These are phyloP conservation scores for Pteria penguin DNA, from an alignment of 2,888 invertebrate genomes.

Conservation along the genomic window DNA sequence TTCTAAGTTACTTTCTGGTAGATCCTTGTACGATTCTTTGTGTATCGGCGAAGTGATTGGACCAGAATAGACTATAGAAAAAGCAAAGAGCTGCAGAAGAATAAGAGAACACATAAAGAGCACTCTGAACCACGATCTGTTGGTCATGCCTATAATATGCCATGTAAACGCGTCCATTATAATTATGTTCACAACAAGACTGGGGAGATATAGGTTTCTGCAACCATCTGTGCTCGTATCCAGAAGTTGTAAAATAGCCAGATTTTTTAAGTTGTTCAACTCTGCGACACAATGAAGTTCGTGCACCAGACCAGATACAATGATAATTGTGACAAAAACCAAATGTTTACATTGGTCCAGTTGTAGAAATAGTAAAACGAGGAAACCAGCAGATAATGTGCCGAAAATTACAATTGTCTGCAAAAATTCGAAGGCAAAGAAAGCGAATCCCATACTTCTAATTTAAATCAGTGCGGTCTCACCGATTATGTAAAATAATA, in stretches of 20 bases:
- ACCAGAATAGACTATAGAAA: neutral
- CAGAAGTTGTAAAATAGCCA: neutral
- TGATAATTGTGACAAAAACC: neutral
- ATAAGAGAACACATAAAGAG: neutral
- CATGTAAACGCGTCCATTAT: neutral
- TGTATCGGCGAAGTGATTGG: neutral
- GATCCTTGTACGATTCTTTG: neutral
- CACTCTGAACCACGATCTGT: neutral
- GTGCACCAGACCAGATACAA: constrained; percentile 14
- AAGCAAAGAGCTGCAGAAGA: neutral
- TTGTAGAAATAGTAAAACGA: constrained; percentile 3
- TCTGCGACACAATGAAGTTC: constrained; percentile 16
- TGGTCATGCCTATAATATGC: neutral
- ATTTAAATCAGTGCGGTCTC: too few relatives aligned
- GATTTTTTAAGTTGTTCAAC: neutral
- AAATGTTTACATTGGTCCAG: constrained; percentile 7
- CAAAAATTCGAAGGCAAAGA: neutral
- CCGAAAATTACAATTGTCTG: constrained; percentile 7
- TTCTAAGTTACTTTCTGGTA: neutral
- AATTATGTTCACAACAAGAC: neutral
- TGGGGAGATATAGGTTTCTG: neutral
- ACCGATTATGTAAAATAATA: too few relatives aligned
- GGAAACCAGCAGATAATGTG: neutral
- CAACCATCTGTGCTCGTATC: neutral
- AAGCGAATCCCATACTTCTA: constrained; percentile 7